Evolutionary conservation across 2,888 invertebrate genomes (phyloP), one percentile per base, ranked within the genome.

Genomic region (Zeuzera pyrina): DNA sequence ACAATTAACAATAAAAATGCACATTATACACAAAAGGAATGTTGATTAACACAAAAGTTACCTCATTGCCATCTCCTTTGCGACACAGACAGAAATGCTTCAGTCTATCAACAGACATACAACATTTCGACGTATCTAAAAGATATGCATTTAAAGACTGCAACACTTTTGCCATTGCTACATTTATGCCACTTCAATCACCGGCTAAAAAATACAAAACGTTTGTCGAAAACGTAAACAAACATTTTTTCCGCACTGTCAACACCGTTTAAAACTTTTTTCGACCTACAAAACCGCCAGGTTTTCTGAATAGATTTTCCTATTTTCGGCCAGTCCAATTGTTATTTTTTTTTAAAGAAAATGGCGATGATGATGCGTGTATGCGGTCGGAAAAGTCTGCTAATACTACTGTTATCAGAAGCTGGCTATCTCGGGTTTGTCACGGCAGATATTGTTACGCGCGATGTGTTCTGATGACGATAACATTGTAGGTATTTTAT

Each of bases 51-150:
- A 11, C 12, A 1, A 24, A 24, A 11, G 10, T 56, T 64, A 81
- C 81, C 81, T 83, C 73, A 44, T 57, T 60, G 35, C 65, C 68
- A 30, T 52, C 67, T 51, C 68, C 64, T 42, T 64, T 68, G 33
- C 79, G 76, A 42, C 83, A 83, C 40, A 83, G 51, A 47, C 81
- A 81, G 43, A 81, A 77, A 29, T 72, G 68, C 45, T 77, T 81
- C 39, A 81, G 50, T 41, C 76, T 65, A 12, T 81, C 78, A 13
- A 81, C 70, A 29, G 57, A 63, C 48, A 56, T 52, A 34, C 81
- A 79, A 53, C 79, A 83, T 50, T 65, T 73, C 4, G 67, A 57
- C 10, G 71, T 62, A 44, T 81, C 81, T 49, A 81, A 49, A 23
- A 78, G 57, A 50, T 67, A 77, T 13, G 64, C 77, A 42, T 76